Conservation (phyloP, 2,888 invertebrate species). For the Sipha maydis region DNA sequence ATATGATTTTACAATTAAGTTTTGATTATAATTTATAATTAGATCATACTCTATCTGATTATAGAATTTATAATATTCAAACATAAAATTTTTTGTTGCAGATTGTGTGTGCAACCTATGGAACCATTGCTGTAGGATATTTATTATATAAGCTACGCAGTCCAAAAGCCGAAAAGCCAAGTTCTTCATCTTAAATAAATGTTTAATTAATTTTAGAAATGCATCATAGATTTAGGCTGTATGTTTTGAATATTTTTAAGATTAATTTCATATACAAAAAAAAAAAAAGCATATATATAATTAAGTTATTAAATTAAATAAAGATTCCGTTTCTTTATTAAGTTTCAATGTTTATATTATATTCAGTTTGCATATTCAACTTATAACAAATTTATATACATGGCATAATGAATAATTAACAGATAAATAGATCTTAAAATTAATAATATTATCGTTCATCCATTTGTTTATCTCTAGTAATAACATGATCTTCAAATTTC, state of each 20-base stretch:
- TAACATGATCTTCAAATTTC: constrained; percentile 93
- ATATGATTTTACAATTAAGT: too few species aligned
- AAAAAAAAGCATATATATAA: constrained; percentile 14
- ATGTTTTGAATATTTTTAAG: constrained; percentile 53
- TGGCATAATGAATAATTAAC: background rate
- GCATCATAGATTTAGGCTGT: constrained; percentile 35
- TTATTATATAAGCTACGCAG: constrained; percentile 45
- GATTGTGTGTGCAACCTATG: constrained; percentile 58
- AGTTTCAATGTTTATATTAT: constrained; percentile 24
- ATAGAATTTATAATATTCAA: too few species aligned
- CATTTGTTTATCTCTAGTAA: constrained; percentile 87
- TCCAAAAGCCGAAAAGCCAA: constrained; percentile 44
- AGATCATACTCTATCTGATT: too few species aligned
- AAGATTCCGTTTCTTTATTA: constrained; percentile 5
- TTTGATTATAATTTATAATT: too few species aligned
- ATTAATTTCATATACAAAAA: constrained; percentile 37
- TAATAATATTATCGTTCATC: constrained; percentile 79
- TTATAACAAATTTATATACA: constrained; percentile 34
- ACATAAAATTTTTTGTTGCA: constrained; percentile 14
- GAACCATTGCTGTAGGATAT: constrained; percentile 51
- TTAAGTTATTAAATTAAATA: constrained; percentile 36
- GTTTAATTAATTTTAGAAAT: constrained; percentile 52
- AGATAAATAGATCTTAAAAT: constrained; percentile 2
- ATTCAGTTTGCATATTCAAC: constrained; percentile 25
- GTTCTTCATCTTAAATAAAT: constrained; percentile 48